Evolutionary conservation across 1,140 invertebrate genomes (phyloP).

Genomic region (Oscheius sp.): DNA sequence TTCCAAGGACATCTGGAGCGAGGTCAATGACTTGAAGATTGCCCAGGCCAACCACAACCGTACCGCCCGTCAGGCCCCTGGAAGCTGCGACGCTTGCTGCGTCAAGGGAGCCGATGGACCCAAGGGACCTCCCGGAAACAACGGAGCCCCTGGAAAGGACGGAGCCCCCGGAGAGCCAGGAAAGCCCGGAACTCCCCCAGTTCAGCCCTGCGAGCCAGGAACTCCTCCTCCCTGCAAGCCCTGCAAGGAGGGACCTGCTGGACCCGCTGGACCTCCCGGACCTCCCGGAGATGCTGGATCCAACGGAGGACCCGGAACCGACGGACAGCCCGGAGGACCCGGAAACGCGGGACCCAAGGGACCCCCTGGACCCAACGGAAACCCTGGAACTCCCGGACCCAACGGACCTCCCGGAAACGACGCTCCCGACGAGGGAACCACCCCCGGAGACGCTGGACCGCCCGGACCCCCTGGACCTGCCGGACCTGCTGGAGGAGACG

Average conservation of each 20-base stretch:
- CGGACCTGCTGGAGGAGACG: constrained; percentile 24
- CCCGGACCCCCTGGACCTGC: constrained; percentile 26
- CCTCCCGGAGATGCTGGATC: constrained; percentile 38
- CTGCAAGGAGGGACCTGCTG: constrained; percentile 33
- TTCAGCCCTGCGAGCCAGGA: constrained; percentile 30
- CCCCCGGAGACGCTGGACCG: constrained; percentile 35
- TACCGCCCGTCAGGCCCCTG: constrained; percentile 36
- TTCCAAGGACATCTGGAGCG: constrained; percentile 33
- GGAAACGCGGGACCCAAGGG: constrained; percentile 37
- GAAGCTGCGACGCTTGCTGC: constrained; percentile 32
- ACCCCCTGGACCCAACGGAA: constrained; percentile 15
- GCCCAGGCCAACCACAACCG: constrained; percentile 20
- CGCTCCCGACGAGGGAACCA: constrained; percentile 13
- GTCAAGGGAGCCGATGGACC: constrained; percentile 28
- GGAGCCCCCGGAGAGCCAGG: constrained; percentile 37
- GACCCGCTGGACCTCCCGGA: constrained; percentile 34
- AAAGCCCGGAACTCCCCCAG: constrained; percentile 33
- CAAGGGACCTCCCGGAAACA: constrained; percentile 28
- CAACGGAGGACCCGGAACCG: constrained; percentile 26
- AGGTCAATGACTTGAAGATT: constrained; percentile 11
- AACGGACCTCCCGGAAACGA: constrained; percentile 30
- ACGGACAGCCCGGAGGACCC: constrained; percentile 22
- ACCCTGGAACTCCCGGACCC: constrained; percentile 33
- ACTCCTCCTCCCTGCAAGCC: constrained; percentile 36
- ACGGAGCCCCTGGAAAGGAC: constrained; percentile 23